Base-by-base conservation (phyloP, 2,888 invertebrate genomes). In the Patella depressa region DNA sequence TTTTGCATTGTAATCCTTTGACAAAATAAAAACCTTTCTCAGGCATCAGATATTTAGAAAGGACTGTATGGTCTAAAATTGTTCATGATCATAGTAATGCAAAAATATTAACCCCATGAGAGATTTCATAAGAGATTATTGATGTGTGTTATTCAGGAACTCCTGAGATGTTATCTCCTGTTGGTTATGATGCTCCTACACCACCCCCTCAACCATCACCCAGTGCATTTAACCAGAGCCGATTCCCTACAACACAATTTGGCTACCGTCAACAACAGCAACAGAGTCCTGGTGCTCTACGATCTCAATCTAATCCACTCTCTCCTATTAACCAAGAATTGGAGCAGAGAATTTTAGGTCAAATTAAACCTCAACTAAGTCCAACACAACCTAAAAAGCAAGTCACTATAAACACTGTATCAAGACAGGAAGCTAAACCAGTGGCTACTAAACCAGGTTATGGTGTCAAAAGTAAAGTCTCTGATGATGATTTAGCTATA, bases 171-270 rank as follows among this genome's bases (percentile, higher is more conserved):
- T 75, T 89, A 77, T 89, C 89, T 14, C 89, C 89, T 9, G 83
- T 86, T 3, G 86, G 86, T 78, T 85, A 82, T 77, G 89, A 89
- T 74, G 80, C 80, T 19, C 89, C 89, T 9, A 89, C 89, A 1
- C 89, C 89, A 55, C 89, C 89, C 15, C 89, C 89, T 34, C 88
- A 88, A 78, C 89, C 89, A 34, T 89, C 89, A 34, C 89, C 89
- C 9, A 87, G 89, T 74, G 88, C 89, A 9, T 87, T 87, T 81
- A 76, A 81, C 17, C 53, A 71, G 53, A 79, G 79, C 57, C 81
- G 79, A 12, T 82, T 82, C 53, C 85, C 86, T 2, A 74, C 73
- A 9, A 54, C 72, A 12, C 34, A 53, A 9, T 53, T 78, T 24
- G 83, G 79, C 73, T 78, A 79, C 72, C 80, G 80, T 74, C 79